Conservation (phyloP, 1,140 invertebrate species). For the Aplysia californica region DNA sequence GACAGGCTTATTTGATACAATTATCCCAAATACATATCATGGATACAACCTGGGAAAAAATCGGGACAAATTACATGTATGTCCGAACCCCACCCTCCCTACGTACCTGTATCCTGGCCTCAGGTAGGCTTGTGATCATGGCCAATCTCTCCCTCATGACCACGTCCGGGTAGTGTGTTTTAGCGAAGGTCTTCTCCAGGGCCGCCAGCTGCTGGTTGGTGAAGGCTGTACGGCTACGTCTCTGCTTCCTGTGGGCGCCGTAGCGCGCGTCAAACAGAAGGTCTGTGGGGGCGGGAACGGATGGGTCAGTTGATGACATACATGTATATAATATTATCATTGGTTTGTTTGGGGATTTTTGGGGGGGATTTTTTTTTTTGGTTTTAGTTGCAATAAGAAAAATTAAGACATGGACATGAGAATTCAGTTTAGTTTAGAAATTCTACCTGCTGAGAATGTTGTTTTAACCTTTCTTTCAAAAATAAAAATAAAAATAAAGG, state of each 20-base stretch:
- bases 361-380: too few relatives aligned
- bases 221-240: slow-evolving; percentile 92
- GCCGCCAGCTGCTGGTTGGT: slow-evolving; percentile 95
- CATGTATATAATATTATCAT: not conserved
- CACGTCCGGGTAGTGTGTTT: slow-evolving; percentile 94
- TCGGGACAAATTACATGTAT: too few relatives aligned
- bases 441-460: not conserved
- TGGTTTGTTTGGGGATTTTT: not conserved
- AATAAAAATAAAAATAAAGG: too few relatives aligned
- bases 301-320: too few relatives aligned
- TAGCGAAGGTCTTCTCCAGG: slow-evolving; percentile 91
- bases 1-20: too few relatives aligned
- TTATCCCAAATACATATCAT: too few relatives aligned
- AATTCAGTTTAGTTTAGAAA: not conserved
- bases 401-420: not conserved
- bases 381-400: too few relatives aligned
- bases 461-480: too few relatives aligned
- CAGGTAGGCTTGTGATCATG: slow-evolving; percentile 88
- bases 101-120: slow-evolving; percentile 88
- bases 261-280: slow-evolving; percentile 63
- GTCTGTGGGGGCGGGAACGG: slow-evolving; percentile 39
- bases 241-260: slow-evolving; percentile 79
- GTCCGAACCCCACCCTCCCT: not conserved
- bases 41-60: too few relatives aligned
- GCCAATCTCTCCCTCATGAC: slow-evolving; percentile 93